Base-by-base conservation (phyloP, 1,140 invertebrate species). In the Drosophila pallidifrons region DNA sequence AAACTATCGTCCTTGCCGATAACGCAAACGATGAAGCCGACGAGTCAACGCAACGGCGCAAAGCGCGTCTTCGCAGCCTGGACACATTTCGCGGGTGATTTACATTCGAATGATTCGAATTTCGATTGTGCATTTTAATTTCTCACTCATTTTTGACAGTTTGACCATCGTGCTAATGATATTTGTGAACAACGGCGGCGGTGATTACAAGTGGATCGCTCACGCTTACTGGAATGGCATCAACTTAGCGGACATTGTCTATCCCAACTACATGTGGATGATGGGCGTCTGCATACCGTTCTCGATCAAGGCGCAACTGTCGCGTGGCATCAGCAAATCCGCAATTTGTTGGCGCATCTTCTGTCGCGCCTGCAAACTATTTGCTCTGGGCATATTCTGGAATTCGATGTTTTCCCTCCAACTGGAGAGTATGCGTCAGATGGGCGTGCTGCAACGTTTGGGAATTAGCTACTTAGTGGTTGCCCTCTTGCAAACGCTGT, bases 181-280 rank as follows among this genome's bases (percentile, higher is more conserved):
- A 81, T 98, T 98, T 93, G 97, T 98, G 13, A 98, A 98, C 91
- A 96, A 97, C 92, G 96, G 97, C 1, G 97, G 96, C 10, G 98
- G 98, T 2, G 93, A 95, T 28, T 99, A 99, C 92, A 96, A 95
- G 93, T 97, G 98, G 93, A 95, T 99, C 76, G 95, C 96, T 75
- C 98, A 99, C 91, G 95, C 96, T 1, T 94, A 95, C 6, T 99
- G 98, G 98, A 98, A 99, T 94, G 98, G 98, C 0, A 91, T 99
- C 1, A 97, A 96, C 20, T 93, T 98, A 28, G 98, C 98, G 1
- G 98, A 99, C 93, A 93, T 99, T 35, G 96, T 99, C 13, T 98
- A 99, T 92, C 98, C 98, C 20, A 99, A 97, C 94, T 98, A 99
- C 92, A 94, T 98, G n/a, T 99, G 98, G 96, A 96, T 98, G 41